Evolutionary conservation across 2,797 vertebrate species (phyloP).

Genomic region (Helicolenus hilgendorfi): DNA sequence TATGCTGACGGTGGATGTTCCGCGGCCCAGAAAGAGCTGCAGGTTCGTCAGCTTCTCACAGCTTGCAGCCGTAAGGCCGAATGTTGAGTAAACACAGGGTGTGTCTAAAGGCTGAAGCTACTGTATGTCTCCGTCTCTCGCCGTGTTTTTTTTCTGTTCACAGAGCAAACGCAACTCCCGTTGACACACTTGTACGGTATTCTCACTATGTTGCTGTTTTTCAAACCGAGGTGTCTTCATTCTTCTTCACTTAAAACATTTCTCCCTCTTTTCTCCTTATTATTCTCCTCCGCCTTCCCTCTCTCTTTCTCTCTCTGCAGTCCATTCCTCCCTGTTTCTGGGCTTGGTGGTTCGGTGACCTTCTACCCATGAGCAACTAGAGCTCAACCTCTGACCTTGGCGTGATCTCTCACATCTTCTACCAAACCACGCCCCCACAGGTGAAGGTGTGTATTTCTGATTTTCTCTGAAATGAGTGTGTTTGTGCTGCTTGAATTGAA

Average conservation of each 20-base stretch:
- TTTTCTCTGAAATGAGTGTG: constrained; percentile 74
- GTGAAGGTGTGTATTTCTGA: constrained; percentile 81
- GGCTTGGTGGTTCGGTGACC: constrained; percentile 71
- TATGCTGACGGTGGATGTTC: constrained; percentile 45
- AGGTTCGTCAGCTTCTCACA: constrained; percentile 46
- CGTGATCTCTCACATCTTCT: constrained; percentile 81
- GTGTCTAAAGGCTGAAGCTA: constrained; percentile 71
- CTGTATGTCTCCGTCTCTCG: constrained; percentile 36
- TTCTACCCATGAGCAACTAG: constrained; percentile 83
- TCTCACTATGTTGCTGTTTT: constrained; percentile 78
- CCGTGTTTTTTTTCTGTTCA: constrained; percentile 34
- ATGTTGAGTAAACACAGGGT: constrained; percentile 77
- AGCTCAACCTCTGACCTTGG: constrained; percentile 74
- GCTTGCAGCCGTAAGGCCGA: constrained; percentile 36
- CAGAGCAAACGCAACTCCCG: constrained; percentile 43
- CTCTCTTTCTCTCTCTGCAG: constrained; percentile 50
- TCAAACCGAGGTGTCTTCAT: constrained; percentile 33
- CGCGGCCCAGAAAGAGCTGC: constrained; percentile 43
- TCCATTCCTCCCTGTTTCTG: constrained; percentile 71
- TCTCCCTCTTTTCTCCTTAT: not conserved
- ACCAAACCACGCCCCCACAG: constrained; percentile 78
- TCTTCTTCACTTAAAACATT: constrained; percentile 36
- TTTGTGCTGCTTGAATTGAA: not conserved
- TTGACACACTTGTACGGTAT: constrained; percentile 67
- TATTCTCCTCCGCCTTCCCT: constrained; percentile 6